Evolutionary conservation across 2,113 vertebrate species (phyloP), one percentile per base, ranked within the genome.

Genomic region (Neopipo cinnamomea): DNA sequence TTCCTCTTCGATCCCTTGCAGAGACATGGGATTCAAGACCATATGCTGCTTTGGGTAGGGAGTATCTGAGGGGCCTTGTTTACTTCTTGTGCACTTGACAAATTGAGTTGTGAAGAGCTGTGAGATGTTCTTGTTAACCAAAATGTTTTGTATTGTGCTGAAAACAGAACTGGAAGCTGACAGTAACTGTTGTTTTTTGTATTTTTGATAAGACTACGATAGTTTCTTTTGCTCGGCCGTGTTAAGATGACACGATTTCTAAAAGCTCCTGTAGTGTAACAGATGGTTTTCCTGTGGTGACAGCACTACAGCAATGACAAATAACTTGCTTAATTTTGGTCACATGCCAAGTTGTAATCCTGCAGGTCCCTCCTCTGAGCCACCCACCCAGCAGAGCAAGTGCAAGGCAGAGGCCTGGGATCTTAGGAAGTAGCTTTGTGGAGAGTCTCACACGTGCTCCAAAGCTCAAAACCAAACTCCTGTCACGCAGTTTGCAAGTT

Each of bases 281-380:
- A 93, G 83, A 89, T 92, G 72, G 91, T 65, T 88, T 89, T 86
- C 63, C 79, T 88, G 76, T 92, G 88, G 79, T 88, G 88, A 41
- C 33, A 66, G 33, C 63, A 16, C 82, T 91, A 37, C 11, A 53
- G n/a, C 75, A 91, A 89, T 72, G 73, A 85, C 72, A 93, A 88
- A 84, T 88, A 81, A 84, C 61, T 88, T 90, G 82, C 35, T 92
- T 92, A 37, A 75, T 74, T 94, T 71, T 92, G 82, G 25, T 86
- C 33, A 67, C 1, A 1, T 75, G 85, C 85, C 76, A 68, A 41
- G 46, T 4, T 56, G 47, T 58, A 68, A 81, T 72, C 19, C 46
- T 78, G 2, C 56, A 61, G 56, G 47, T 65, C 35, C 83, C 58
- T 82, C 63, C 16, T 66, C 30, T 71, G n/a, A 46, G 58, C n/a